Evolutionary conservation across 1,140 invertebrate genomes (phyloP).

Genomic region (Drosophila novamexicana): DNA sequence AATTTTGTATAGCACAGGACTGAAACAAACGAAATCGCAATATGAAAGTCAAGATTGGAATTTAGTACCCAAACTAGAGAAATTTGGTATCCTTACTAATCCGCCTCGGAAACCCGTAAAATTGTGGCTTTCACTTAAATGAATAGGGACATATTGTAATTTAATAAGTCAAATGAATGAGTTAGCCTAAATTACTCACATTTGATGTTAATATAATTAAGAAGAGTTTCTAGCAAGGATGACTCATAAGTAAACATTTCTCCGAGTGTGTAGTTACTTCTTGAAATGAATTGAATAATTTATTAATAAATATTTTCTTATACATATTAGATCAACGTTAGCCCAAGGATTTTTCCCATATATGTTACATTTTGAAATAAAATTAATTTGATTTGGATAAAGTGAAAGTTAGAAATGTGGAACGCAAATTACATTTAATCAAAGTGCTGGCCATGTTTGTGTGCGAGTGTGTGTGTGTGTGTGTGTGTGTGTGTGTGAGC

Average conservation of each 20-base stretch:
- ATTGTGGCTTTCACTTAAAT: background rate
- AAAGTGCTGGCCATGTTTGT: constrained; percentile 15
- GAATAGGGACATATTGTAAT: background rate
- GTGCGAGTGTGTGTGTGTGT: constrained; percentile 2
- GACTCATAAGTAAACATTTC: too few species aligned
- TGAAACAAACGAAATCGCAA: too few species aligned
- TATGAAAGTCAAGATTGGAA: too few species aligned
- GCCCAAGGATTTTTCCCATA: constrained; percentile 7
- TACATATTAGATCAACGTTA: constrained; percentile 47
- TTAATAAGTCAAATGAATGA: background rate
- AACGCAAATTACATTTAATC: constrained; percentile 52
- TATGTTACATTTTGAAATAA: constrained; percentile 30
- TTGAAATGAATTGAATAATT: constrained; percentile 25
- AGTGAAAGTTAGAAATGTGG: constrained; percentile 47
- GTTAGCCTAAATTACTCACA: background rate
- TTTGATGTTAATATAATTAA: too few species aligned
- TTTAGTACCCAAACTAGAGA: too few species aligned
- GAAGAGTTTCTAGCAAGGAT: too few species aligned
- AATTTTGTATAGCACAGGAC: too few species aligned
- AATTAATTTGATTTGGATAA: constrained; percentile 65
- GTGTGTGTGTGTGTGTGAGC: constrained; percentile 1
- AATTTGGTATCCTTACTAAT: too few species aligned
- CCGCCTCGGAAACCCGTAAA: too few species aligned
- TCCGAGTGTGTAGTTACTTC: background rate
- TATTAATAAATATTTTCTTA: constrained; percentile 36